These are phyloP conservation scores for Diplazon laetatorius DNA, from an alignment of 2,888 invertebrate genomes.

Conservation along the genomic window DNA sequence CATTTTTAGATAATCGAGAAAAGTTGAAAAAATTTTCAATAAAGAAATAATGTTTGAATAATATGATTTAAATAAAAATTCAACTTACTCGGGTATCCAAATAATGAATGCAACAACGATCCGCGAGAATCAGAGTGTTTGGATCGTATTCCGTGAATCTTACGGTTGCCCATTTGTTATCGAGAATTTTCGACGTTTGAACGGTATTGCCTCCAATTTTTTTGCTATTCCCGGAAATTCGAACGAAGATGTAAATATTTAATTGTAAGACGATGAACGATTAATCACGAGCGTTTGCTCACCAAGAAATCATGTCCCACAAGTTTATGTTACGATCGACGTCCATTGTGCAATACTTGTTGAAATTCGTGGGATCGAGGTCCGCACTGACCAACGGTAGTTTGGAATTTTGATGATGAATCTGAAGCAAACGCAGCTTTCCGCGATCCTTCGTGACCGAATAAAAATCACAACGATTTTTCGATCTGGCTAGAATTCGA, in stretches of 20 bases:
- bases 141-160: conserved; percentile 72
- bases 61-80: no score
- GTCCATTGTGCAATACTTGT: conserved; percentile 73
- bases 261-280: conserved; percentile 5
- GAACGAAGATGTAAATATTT: not conserved
- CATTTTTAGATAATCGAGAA: no score
- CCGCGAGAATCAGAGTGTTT: conserved; percentile 73
- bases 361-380: conserved; percentile 70
- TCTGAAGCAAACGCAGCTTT: conserved; percentile 69
- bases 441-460: conserved; percentile 66
- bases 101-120: conserved; percentile 78
- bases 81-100: conserved; percentile 75
- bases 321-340: conserved; percentile 70
- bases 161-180: conserved; percentile 76
- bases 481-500: conserved; percentile 73
- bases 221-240: conserved; percentile 64
- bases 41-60: no score
- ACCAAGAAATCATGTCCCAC: conserved; percentile 75
- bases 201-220: conserved; percentile 49
- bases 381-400: conserved; percentile 76
- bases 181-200: conserved; percentile 53
- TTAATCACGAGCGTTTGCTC: conserved; percentile 50
- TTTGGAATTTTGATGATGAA: conserved; percentile 69
- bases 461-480: conserved; percentile 73
- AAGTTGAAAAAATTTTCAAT: no score